phyloP scores from a whole-genome alignment of 1,140 invertebrate species.

The Papilio polytes region DNA sequence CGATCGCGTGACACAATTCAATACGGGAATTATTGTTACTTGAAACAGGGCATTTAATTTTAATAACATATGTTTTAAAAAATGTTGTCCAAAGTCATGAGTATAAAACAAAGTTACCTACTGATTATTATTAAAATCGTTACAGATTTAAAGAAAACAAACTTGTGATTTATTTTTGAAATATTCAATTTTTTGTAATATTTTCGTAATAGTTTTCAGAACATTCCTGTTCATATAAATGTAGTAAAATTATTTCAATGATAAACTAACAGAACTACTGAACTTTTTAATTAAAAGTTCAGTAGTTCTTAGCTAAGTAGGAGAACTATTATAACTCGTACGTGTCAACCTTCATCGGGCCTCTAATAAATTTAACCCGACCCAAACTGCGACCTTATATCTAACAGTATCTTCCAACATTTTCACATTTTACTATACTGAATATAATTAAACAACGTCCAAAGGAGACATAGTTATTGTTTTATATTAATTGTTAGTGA shows the following conservation, averaged over 20 bases:
- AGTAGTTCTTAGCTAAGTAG: neutral
- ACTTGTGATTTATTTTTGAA: too few relatives aligned
- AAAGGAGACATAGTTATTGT: neutral
- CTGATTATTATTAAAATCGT: too few relatives aligned
- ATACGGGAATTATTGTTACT: too few relatives aligned
- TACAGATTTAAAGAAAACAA: too few relatives aligned
- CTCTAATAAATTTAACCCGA: conserved; percentile 1
- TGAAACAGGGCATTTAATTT: too few relatives aligned
- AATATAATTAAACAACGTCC: neutral
- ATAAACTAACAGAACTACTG: neutral
- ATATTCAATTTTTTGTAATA: too few relatives aligned
- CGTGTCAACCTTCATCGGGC: conserved; percentile 12
- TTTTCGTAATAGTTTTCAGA: too few relatives aligned
- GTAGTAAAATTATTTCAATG: neutral
- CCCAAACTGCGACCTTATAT: neutral
- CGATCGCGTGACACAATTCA: neutral
- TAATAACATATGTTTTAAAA: too few relatives aligned
- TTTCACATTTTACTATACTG: neutral
- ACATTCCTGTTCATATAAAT: neutral
- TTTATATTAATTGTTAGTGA: neutral
- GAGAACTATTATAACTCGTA: conserved; percentile 8
- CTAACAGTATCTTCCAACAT: neutral
- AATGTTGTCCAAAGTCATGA: too few relatives aligned
- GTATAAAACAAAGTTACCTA: too few relatives aligned
- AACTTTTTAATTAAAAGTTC: neutral